Percentiles rank a stretch among this genome's conserved stretches.
Evolutionary conservation across 2,113 vertebrate species (phyloP).

Genomic region (Pleuronectes platessa): DNA sequence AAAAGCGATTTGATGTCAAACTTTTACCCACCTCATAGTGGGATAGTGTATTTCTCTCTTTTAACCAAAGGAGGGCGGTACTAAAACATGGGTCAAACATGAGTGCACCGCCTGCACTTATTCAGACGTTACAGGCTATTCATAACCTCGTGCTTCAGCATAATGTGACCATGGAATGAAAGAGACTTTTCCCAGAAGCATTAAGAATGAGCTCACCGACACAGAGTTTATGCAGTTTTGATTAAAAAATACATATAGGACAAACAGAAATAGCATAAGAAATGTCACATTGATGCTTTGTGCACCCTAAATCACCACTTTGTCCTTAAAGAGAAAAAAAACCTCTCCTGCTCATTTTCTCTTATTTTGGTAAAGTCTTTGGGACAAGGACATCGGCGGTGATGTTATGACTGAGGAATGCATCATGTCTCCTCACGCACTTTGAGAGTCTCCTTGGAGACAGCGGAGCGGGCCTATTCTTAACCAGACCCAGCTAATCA

Average conservation of each 20-base stretch:
- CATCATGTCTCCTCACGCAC: slow-evolving; percentile 52
- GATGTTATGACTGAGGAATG: slow-evolving; percentile 65
- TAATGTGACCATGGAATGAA: slow-evolving; percentile 27
- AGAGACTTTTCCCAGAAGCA: slow-evolving; percentile 29
- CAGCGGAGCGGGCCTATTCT: slow-evolving; percentile 57
- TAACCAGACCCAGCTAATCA: slow-evolving; percentile 44
- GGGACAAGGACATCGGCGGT: slow-evolving; percentile 59
- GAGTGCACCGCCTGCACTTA: neutral
- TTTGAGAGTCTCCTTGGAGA: slow-evolving; percentile 64
- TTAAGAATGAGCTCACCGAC: slow-evolving; percentile 40
- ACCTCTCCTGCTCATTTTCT: slow-evolving; percentile 32
- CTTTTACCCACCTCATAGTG: neutral
- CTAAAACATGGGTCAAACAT: slow-evolving; percentile 39
- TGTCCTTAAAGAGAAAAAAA: slow-evolving; percentile 33
- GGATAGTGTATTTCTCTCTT: slow-evolving; percentile 47
- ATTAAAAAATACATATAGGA: slow-evolving; percentile 24
- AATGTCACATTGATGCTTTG: slow-evolving; percentile 16
- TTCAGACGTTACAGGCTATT: slow-evolving; percentile 22
- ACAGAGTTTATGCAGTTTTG: slow-evolving; percentile 35
- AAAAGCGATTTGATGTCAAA: neutral
- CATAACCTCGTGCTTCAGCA: slow-evolving; percentile 3
- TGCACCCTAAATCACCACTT: slow-evolving; percentile 23
- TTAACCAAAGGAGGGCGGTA: slow-evolving; percentile 62
- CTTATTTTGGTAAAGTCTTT: slow-evolving; percentile 62
- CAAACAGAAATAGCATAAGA: slow-evolving; percentile 32